Conservation (phyloP, 1,140 invertebrate species). For the Diploscapter pachys region DNA sequence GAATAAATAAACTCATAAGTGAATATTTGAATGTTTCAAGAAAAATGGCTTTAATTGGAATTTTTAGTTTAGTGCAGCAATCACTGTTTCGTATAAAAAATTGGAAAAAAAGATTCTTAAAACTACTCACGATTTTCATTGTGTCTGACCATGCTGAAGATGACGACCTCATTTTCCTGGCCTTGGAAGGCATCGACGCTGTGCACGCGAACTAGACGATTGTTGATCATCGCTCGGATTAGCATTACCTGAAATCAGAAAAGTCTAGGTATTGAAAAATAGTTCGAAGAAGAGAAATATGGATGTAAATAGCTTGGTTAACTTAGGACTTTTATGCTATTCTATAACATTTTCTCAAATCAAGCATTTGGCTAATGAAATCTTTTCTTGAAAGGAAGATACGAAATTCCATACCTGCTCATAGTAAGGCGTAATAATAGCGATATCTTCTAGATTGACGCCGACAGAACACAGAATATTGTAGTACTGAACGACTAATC, state of each 20-base stretch:
- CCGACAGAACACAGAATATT: slow-evolving; percentile 60
- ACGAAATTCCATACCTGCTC: slow-evolving; percentile 61
- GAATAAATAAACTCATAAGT: no score
- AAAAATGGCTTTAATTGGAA: no score
- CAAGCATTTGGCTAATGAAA: no score
- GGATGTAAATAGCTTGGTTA: no score
- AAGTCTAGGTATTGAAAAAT: slow-evolving; percentile 6
- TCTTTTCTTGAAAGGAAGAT: no score
- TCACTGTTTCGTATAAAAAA: no score
- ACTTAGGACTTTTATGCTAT: no score
- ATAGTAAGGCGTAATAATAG: slow-evolving; percentile 68
- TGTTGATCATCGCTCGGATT: not conserved
- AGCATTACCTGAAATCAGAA: not conserved
- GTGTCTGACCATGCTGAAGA: slow-evolving; percentile 20
- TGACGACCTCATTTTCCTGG: slow-evolving; percentile 67
- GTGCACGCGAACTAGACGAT: slow-evolving; percentile 67
- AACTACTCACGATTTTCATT: slow-evolving; percentile 2
- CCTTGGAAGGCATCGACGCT: slow-evolving; percentile 89
- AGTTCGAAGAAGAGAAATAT: not conserved
- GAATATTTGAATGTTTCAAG: no score
- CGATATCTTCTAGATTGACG: slow-evolving; percentile 63
- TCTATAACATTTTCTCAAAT: no score
- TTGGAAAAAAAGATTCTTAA: no score
- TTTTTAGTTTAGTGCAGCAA: no score
- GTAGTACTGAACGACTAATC: not conserved